These are phyloP conservation scores for Catharus fuscescens DNA, from an alignment of 2,113 vertebrate species.

Conservation along the genomic window DNA sequence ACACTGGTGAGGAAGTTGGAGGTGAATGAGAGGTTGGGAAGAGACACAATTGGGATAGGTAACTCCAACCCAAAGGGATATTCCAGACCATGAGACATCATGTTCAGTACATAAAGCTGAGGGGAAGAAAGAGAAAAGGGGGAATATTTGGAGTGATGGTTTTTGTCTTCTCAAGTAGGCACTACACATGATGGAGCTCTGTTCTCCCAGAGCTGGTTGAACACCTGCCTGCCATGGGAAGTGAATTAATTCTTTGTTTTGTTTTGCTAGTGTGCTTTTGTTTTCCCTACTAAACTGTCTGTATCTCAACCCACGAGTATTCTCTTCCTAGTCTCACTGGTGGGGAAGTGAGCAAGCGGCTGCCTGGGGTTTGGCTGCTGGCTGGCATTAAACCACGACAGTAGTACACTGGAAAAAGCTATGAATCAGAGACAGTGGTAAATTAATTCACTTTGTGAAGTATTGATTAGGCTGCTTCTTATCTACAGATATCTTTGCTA, in stretches of 20 bases:
- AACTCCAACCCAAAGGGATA: too few relatives aligned
- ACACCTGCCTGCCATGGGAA: neutral
- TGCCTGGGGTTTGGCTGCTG: neutral
- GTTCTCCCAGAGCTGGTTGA: neutral
- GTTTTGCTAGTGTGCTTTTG: neutral
- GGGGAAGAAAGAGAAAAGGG: neutral
- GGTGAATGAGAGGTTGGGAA: too few relatives aligned
- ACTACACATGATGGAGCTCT: accelerated
- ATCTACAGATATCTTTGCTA: neutral
- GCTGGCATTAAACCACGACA: neutral
- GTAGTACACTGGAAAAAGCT: neutral
- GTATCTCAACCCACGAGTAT: neutral
- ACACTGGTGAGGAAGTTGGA: too few relatives aligned
- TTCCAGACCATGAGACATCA: neutral
- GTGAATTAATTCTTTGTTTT: neutral
- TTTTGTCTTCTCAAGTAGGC: neutral
- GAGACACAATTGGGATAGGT: too few relatives aligned
- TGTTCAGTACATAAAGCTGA: accelerated
- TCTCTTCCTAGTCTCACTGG: neutral
- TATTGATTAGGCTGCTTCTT: neutral
- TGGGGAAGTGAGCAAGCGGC: neutral
- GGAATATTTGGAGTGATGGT: neutral
- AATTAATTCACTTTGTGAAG: neutral
- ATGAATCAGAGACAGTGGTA: neutral
- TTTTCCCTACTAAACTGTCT: neutral